phyloP scores from a whole-genome alignment of 1,140 invertebrate genomes.

The Pygmarrhopalites habei region DNA sequence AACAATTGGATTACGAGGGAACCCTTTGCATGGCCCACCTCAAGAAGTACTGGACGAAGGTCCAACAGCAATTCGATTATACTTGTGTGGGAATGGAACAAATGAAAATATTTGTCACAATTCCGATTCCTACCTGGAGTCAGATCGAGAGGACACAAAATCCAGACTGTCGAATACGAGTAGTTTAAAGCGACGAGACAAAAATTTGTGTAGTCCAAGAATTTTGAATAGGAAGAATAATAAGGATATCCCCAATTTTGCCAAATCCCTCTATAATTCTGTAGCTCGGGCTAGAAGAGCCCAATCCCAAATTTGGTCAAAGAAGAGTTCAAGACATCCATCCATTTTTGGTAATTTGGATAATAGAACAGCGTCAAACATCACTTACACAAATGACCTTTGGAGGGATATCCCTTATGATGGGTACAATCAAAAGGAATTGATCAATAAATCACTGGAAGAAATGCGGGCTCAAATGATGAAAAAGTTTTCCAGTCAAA shows the following conservation, averaged over 20 bases:
- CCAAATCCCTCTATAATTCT: constrained; percentile 4
- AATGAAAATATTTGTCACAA: neutral
- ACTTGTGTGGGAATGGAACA: neutral
- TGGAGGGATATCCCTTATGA: constrained; percentile 8
- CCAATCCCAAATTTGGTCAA: neutral
- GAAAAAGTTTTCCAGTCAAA: neutral
- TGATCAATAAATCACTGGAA: constrained; percentile 2
- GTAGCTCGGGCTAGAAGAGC: neutral
- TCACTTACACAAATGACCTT: constrained; percentile 6
- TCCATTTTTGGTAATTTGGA: neutral
- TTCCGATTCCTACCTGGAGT: too few relatives aligned
- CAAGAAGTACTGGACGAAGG: constrained; percentile 4
- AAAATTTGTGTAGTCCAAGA: neutral
- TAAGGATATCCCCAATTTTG: neutral
- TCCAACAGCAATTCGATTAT: neutral
- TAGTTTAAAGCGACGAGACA: neutral
- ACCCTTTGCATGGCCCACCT: constrained; percentile 17
- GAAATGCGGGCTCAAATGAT: neutral
- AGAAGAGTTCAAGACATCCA: neutral
- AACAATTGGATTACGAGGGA: constrained; percentile 12
- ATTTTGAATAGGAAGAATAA: neutral
- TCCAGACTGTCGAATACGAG: neutral
- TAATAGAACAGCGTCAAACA: neutral
- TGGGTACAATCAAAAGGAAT: neutral
- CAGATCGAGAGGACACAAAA: too few relatives aligned